Percentiles rank a stretch among this genome's conserved stretches.
Evolutionary conservation across 2,113 vertebrate genomes (phyloP).

Genomic region (rabbit (Oryctolagus cuniculus)): DNA sequence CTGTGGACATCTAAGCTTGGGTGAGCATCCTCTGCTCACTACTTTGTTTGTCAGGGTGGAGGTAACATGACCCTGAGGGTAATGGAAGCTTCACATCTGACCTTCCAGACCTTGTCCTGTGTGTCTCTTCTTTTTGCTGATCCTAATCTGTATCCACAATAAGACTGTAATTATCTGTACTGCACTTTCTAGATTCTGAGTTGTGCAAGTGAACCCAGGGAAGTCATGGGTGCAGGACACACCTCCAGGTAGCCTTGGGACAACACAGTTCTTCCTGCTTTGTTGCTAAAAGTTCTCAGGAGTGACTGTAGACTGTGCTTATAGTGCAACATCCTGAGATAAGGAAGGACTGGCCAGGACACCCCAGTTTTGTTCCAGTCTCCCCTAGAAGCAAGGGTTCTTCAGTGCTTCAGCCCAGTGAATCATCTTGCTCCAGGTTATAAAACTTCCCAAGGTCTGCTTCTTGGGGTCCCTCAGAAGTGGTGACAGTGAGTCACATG

Average conservation of each 20-base stretch:
- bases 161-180: neutral
- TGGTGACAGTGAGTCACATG: neutral
- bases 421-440: neutral
- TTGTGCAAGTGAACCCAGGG: neutral
- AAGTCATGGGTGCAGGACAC: neutral
- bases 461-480: neutral
- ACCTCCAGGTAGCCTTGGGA: neutral
- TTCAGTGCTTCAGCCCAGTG: neutral
- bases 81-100: neutral
- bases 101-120: neutral
- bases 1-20: neutral
- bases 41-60: neutral
- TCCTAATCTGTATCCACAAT: neutral
- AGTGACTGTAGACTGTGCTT: neutral
- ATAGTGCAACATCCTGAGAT: neutral
- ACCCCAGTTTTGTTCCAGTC: neutral
- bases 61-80: neutral
- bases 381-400: neutral
- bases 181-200: neutral
- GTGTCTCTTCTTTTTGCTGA: neutral
- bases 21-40: neutral
- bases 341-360: neutral
- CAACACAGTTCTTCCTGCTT: neutral
- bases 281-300: neutral
- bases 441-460: neutral